A percentile compares a stretch with the other conserved stretches of the same genome.
Conservation (phyloP, 2,797 vertebrate species). For the Harpagifer antarcticus region DNA sequence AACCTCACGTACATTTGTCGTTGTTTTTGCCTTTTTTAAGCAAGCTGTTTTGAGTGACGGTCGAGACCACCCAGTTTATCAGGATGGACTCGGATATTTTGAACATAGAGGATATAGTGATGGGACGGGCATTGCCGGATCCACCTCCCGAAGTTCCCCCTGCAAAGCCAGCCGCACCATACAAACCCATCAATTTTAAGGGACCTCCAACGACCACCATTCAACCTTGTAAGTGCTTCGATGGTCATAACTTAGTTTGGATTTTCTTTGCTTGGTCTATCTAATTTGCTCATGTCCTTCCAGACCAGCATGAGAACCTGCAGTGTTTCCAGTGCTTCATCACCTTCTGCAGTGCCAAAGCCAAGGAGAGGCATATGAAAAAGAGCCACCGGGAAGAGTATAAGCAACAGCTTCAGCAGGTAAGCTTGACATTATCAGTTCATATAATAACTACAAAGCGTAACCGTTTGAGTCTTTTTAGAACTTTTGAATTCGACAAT, state of each 20-base stretch:
- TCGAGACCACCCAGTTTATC: constrained; percentile 11
- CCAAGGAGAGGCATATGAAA: constrained; percentile 91
- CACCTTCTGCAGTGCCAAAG: constrained; percentile 90
- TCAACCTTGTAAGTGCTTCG: constrained; percentile 80
- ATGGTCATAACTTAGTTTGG: rapidly evolving
- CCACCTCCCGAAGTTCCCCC: constrained; percentile 72
- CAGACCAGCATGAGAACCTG: constrained; percentile 88
- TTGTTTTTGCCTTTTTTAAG: background rate
- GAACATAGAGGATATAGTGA: constrained; percentile 86
- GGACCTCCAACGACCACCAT: constrained; percentile 72
- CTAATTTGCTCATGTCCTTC: background rate
- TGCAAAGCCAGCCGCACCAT: constrained; percentile 71
- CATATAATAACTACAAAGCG: background rate
- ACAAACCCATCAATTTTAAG: constrained; percentile 73
- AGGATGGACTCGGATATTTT: constrained; percentile 86
- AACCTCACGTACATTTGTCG: background rate
- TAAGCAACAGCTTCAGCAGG: constrained; percentile 88
- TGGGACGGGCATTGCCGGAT: constrained; percentile 80
- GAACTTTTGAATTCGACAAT: background rate
- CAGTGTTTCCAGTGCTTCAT: constrained; percentile 91
- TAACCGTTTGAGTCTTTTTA: background rate
- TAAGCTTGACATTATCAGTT: constrained; percentile 22
- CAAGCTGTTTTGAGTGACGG: background rate
- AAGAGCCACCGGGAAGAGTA: constrained; percentile 90
- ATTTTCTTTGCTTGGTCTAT: background rate